These are phyloP conservation scores for Mesembrinibis cayennensis DNA, from an alignment of 2,113 vertebrate species.

Conservation along the genomic window DNA sequence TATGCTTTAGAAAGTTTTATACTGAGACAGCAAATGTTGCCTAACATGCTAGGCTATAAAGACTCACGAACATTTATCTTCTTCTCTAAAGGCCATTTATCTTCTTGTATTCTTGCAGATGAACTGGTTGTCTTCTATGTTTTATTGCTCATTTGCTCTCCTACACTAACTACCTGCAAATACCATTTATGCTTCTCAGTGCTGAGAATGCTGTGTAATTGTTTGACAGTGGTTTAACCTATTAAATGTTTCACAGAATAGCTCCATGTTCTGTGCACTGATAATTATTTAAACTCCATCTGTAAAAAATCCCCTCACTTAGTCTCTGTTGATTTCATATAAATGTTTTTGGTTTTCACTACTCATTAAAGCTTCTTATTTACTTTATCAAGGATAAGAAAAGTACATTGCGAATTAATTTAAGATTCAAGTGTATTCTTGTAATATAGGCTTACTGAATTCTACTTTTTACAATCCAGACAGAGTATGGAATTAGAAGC, in stretches of 20 bases:
- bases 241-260: neutral
- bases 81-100: neutral
- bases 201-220: neutral
- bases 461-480: neutral
- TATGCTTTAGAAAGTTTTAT: neutral
- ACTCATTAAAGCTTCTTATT: neutral
- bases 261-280: neutral
- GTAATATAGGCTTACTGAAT: neutral
- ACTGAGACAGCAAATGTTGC: neutral
- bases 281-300: neutral
- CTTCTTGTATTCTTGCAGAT: neutral
- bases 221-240: neutral
- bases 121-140: neutral
- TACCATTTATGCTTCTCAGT: neutral
- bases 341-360: neutral
- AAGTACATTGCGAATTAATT: neutral
- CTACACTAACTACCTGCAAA: neutral
- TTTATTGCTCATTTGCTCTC: neutral
- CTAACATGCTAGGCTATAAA: neutral
- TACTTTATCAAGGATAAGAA: neutral
- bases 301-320: neutral
- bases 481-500: neutral
- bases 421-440: neutral
- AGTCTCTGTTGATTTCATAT: neutral
- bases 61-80: neutral